Percentiles rank a stretch among this genome's conserved stretches.
Evolutionary conservation across 2,888 invertebrate species (phyloP).

Genomic region (Agrotis ipsilon): DNA sequence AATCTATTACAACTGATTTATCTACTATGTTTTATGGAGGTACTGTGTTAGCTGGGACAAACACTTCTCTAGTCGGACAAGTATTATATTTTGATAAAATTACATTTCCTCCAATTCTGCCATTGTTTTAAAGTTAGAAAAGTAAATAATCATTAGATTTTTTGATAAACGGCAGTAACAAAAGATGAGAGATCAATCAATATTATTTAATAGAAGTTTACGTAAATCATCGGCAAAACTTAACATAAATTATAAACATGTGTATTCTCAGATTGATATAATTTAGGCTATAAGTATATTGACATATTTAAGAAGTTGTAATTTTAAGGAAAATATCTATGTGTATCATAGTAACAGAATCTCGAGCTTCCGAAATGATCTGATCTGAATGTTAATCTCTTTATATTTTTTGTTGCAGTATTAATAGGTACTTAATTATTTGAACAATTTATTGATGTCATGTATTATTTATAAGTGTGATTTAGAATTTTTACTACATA

Average conservation of each 20-base stretch:
- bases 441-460: neutral
- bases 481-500: conserved; percentile 24
- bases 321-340: conserved; percentile 9
- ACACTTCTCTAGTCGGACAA: conserved; percentile 80
- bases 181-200: conserved; percentile 3
- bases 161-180: neutral
- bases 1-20: conserved; percentile 92
- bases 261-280: conserved; percentile 17
- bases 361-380: conserved; percentile 56
- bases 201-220: conserved; percentile 4
- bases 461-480: neutral
- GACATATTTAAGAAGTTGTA: conserved; percentile 11
- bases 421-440: conserved; percentile 21
- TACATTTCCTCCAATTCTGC: conserved; percentile 86
- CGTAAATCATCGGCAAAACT: neutral
- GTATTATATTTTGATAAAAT: conserved; percentile 85
- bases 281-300: conserved; percentile 2
- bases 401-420: conserved; percentile 35
- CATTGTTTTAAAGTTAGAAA: conserved; percentile 85
- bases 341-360: conserved; percentile 39
- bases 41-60: conserved; percentile 84
- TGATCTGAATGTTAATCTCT: conserved; percentile 38
- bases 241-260: neutral
- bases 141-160: conserved; percentile 65
- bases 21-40: conserved; percentile 95